A percentile compares a stretch with the other conserved stretches of the same genome.
Evolutionary conservation across 2,797 vertebrate genomes (phyloP).

Genomic region (Lacerta viridis): DNA sequence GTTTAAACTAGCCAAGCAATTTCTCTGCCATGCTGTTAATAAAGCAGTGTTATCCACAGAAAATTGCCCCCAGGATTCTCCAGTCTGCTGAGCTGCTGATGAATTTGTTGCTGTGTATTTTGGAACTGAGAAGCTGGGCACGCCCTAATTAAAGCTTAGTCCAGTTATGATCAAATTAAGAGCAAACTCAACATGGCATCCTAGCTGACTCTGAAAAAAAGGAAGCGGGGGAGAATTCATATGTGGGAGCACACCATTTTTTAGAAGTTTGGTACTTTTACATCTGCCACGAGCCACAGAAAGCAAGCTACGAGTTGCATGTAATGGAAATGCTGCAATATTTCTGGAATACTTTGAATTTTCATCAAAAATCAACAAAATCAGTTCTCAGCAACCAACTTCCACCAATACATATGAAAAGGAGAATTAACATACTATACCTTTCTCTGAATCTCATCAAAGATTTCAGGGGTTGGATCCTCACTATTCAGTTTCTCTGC

Average conservation of each 20-base stretch:
- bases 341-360: not conserved
- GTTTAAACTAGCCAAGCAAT: not conserved
- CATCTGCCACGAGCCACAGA: not conserved
- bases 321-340: not conserved
- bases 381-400: not conserved
- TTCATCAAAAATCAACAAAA: not conserved
- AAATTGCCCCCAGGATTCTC: not conserved
- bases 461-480: constrained; percentile 97
- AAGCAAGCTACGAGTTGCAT: not conserved
- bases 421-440: constrained; percentile 73
- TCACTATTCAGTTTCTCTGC: constrained; percentile 94
- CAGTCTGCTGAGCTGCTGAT: no score
- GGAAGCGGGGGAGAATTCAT: not conserved
- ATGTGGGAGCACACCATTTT: not conserved
- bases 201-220: not conserved
- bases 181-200: not conserved
- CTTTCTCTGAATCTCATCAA: constrained; percentile 98
- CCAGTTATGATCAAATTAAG: not conserved
- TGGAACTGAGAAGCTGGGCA: not conserved
- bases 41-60: not conserved
- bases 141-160: not conserved
- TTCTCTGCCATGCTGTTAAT: not conserved
- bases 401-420: constrained; percentile 35
- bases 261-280: not conserved
- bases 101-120: not conserved